Percentiles rank a stretch among this genome's conserved stretches.
Evolutionary conservation across 1,140 invertebrate species (phyloP).

Genomic region (Anadara kagoshimensis): DNA sequence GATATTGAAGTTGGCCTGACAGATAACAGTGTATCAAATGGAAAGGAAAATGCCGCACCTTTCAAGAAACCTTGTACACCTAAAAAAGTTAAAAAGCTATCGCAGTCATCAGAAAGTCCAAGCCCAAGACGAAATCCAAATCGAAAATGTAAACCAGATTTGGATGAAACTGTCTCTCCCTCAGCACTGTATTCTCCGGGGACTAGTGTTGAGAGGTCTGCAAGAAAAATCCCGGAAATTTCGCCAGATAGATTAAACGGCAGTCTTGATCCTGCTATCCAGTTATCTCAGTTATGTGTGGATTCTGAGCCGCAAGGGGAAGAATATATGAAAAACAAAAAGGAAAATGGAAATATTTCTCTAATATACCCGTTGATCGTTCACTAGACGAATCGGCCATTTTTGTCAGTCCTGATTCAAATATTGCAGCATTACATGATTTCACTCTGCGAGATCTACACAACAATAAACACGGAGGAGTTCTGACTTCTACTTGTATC

Average conservation of each 20-base stretch:
- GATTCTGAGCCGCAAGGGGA: constrained; percentile 28
- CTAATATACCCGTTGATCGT: too few relatives aligned
- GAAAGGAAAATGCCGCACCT: constrained; percentile 30
- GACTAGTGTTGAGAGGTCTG: not conserved
- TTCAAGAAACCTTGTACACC: constrained; percentile 39
- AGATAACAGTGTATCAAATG: not conserved
- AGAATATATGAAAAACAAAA: not conserved
- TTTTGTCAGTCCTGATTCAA: not conserved
- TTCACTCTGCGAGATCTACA: constrained; percentile 16
- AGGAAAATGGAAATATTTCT: not conserved
- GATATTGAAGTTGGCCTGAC: too few relatives aligned
- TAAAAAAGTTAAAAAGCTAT: not conserved
- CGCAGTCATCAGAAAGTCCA: not conserved
- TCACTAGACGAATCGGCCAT: not conserved
- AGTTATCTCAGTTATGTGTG: constrained; percentile 35
- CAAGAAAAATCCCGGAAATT: not conserved
- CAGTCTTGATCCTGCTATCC: constrained; percentile 47
- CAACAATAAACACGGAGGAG: not conserved
- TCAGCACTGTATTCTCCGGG: not conserved
- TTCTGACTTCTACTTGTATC: constrained; percentile 32
- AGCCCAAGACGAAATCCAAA: not conserved
- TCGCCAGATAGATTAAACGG: constrained; percentile 28
- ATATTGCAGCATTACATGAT: constrained; percentile 1
- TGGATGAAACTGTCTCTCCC: constrained; percentile 37
- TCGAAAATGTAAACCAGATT: constrained; percentile 1